phyloP scores from a whole-genome alignment of 92 coral and sea anemone species.

The Parazoanthus darwini region DNA sequence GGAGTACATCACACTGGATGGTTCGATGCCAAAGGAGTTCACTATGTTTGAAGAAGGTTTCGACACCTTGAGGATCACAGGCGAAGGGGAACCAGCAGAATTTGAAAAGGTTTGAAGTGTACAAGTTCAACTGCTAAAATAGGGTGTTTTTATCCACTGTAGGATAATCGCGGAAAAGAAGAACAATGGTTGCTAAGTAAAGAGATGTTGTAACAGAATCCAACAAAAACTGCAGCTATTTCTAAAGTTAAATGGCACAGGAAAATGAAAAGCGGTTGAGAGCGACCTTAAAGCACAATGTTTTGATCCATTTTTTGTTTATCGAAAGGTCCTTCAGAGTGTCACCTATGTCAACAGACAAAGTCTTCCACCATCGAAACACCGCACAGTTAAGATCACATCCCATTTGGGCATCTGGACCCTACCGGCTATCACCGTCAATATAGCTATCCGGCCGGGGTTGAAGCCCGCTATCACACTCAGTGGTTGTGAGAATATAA shows the following conservation, averaged over 20 bases:
- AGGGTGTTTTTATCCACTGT: background rate
- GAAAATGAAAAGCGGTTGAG: too few species aligned
- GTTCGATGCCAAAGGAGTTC: conserved; percentile 72
- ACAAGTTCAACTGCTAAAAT: background rate
- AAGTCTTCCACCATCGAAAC: conserved; percentile 71
- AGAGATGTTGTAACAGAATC: too few species aligned
- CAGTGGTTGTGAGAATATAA: conserved; percentile 58
- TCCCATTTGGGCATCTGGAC: conserved; percentile 45
- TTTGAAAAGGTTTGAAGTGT: conserved; percentile 47
- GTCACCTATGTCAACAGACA: conserved; percentile 78
- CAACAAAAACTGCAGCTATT: too few species aligned
- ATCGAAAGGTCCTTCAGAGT: conserved; percentile 52
- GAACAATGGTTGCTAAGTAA: too few species aligned
- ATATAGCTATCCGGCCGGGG: conserved; percentile 54
- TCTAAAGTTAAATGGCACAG: too few species aligned
- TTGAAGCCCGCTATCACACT: conserved; percentile 65
- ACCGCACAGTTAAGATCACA: conserved; percentile 63
- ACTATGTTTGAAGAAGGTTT: conserved; percentile 52
- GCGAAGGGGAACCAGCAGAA: conserved; percentile 69
- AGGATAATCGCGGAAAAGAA: too few species aligned
- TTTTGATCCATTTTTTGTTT: background rate
- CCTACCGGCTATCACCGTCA: conserved; percentile 40
- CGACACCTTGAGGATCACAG: conserved; percentile 57
- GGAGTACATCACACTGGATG: conserved; percentile 74
- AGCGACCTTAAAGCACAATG: background rate